Evolutionary conservation across 2,797 vertebrate species (phyloP), one percentile per base, ranked within the genome.

Genomic region (Caiman crocodilus): DNA sequence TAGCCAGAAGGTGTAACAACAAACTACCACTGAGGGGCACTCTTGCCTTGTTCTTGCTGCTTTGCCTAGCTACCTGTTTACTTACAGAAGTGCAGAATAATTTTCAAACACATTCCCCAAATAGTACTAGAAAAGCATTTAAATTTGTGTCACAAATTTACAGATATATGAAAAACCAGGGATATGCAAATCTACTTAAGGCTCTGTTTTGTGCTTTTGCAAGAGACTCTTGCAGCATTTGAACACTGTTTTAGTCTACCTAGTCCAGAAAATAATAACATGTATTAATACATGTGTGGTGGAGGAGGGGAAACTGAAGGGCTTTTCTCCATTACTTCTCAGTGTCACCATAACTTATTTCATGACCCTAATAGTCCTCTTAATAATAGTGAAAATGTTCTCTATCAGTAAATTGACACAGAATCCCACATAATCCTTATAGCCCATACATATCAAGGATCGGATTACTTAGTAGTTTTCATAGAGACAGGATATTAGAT

Each of bases 1-100:
- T 12, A 64, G 13, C 35, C 79, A 20, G 71, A 57, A 28, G 94
- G 92, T 74, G 28, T 87, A 84, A 87, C 82, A 90, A 18, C 5
- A 59, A 59, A 4, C 4, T 64, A n/a, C 97, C 97, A 96, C 96
- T 76, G 79, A 82, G 94, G 71, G 97, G 94, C 95, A 94, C 87
- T 93, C 85, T 93, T 93, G 90, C 28, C 67, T 92, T 94, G 35
- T 26, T 50, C 57, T 87, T 92, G 55, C 23, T 58, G 17, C 57
- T 28, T 73, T 90, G 60, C 14, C 17, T 60, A 84, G 14, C 42
- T 7, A 63, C 58, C 81, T 14, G 4, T 69, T 21, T 25, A 10
- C 32, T 88, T 5, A 67, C 64, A 63, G 55, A 88, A 35, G 6
- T 86, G 60, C 76, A 90, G 84, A 76, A 18, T 6, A 65, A 30